A percentile compares a stretch with the other conserved stretches of the same genome.
Evolutionary conservation across 2,797 vertebrate genomes (phyloP).

Genomic region (Sebastes oblongus): DNA sequence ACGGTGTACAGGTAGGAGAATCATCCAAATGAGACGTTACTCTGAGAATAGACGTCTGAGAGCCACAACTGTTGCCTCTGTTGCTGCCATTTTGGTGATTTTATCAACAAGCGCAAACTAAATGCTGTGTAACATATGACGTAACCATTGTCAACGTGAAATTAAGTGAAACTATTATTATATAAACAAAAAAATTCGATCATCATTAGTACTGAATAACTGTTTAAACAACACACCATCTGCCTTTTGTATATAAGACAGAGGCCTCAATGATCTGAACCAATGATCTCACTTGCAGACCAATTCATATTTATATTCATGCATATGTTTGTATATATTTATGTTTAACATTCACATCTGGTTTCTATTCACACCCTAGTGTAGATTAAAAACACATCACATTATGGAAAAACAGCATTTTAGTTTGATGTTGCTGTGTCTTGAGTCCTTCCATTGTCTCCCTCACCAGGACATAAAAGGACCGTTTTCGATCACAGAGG

Average conservation of each 20-base stretch:
- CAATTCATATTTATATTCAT: no score
- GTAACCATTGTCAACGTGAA: no score
- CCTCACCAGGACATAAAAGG: constrained; percentile 5
- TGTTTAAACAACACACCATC: no score
- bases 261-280: no score
- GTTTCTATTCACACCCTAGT: neutral
- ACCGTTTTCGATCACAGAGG: constrained; percentile 53
- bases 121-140: neutral
- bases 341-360: neutral
- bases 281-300: no score
- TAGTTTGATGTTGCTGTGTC: neutral
- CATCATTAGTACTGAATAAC: neutral
- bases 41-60: no score
- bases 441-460: constrained; percentile 22
- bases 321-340: neutral
- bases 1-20: no score
- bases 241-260: no score
- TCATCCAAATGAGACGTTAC: no score
- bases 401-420: neutral
- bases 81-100: neutral
- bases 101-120: neutral
- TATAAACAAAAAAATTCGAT: no score
- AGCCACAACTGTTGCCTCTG: no score
- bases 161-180: no score
- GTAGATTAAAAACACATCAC: neutral